phyloP scores from a whole-genome alignment of 2,113 vertebrate genomes.

The Melozone crissalis region DNA sequence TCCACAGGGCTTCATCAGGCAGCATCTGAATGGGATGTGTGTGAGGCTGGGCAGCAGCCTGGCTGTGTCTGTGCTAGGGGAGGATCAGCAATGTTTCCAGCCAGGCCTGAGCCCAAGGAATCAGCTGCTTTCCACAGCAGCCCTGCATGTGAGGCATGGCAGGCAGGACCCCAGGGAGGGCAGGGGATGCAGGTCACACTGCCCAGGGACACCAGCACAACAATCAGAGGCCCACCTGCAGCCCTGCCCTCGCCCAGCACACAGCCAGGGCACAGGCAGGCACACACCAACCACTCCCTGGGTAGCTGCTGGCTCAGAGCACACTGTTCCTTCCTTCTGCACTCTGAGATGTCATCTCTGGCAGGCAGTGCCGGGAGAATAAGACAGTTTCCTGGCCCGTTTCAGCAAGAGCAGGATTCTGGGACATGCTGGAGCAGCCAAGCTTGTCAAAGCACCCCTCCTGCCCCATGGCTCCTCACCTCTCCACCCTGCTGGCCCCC shows the following conservation, averaged over 20 bases:
- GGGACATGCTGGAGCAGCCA: background rate
- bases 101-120: background rate
- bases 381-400: background rate
- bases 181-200: background rate
- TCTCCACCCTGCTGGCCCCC: background rate
- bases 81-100: background rate
- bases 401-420: background rate
- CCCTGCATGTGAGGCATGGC: rapidly evolving
- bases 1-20: background rate
- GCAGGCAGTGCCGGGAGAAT: background rate
- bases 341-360: background rate
- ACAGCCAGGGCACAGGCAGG: background rate
- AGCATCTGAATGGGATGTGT: rapidly evolving
- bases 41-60: background rate
- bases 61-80: background rate
- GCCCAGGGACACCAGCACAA: background rate
- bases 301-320: background rate
- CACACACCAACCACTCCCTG: background rate
- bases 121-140: background rate
- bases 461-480: background rate
- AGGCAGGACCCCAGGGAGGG: background rate
- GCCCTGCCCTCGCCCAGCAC: rapidly evolving
- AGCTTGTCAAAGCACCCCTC: background rate
- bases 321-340: background rate
- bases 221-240: background rate